phyloP scores from a whole-genome alignment of 64 coral and sea anemone genomes.

The Stylophora pistillata region DNA sequence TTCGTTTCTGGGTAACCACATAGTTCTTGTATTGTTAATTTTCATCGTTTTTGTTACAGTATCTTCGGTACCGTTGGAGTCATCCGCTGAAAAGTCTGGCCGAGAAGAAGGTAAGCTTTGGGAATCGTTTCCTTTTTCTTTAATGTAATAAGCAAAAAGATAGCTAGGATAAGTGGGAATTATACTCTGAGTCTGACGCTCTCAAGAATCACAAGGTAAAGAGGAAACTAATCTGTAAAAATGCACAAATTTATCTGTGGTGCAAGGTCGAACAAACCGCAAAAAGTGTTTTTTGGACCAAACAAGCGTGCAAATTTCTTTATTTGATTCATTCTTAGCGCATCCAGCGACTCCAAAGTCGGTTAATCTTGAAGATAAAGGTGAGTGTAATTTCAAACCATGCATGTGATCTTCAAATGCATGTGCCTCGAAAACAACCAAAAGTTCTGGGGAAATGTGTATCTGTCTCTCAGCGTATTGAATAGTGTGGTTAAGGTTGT shows the following conservation, averaged over 20 bases:
- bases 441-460: neutral
- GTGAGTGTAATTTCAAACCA: neutral
- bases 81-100: neutral
- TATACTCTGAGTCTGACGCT: too few species aligned
- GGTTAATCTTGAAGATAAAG: slow-evolving; percentile 38
- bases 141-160: too few species aligned
- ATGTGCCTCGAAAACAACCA: neutral
- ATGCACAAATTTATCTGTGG: too few species aligned
- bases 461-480: too few species aligned
- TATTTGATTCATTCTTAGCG: slow-evolving; percentile 18
- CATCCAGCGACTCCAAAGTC: slow-evolving; percentile 26
- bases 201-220: too few species aligned
- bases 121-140: neutral
- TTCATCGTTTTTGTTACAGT: neutral
- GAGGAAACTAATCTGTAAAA: too few species aligned
- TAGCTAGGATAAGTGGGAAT: too few species aligned
- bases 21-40: neutral
- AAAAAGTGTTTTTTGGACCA: neutral
- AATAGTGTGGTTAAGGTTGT: too few species aligned
- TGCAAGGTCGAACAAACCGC: neutral
- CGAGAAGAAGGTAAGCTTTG: neutral
- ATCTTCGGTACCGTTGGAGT: slow-evolving; percentile 9
- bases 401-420: neutral
- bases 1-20: neutral
- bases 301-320: neutral